A percentile compares a stretch with the other conserved stretches of the same genome.
Conservation (phyloP, 2,113 vertebrate genomes). For the Corythornis madagascariensis region DNA sequence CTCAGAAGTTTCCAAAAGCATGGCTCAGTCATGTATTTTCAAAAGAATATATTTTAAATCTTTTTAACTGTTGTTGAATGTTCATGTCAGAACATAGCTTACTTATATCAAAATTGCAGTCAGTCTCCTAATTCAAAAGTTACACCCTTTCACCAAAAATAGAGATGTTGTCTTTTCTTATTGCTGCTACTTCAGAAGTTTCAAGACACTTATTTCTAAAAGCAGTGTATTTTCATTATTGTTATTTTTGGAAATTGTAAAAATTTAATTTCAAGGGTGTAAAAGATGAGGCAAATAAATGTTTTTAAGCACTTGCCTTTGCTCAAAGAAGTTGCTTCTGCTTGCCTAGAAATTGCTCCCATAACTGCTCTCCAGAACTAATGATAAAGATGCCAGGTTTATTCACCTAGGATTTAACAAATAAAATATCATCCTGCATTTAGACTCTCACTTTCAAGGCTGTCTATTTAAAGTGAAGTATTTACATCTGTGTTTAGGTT, state of each 20-base stretch:
- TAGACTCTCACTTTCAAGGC: background rate
- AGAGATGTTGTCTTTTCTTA: background rate
- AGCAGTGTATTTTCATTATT: background rate
- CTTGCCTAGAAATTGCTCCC: background rate
- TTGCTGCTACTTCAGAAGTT: background rate
- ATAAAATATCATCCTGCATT: background rate
- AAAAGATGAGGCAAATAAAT: background rate
- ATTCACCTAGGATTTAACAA: conserved; percentile 17
- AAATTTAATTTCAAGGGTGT: background rate
- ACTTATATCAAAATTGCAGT: background rate
- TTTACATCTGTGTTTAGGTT: background rate
- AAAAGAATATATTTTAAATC: background rate
- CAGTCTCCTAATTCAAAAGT: background rate
- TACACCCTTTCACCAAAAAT: background rate
- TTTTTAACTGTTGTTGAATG: background rate
- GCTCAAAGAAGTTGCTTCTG: background rate
- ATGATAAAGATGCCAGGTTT: background rate
- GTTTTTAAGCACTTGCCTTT: background rate
- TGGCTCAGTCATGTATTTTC: background rate
- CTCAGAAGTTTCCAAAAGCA: background rate
- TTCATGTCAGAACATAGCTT: background rate
- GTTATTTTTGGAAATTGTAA: background rate
- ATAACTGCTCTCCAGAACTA: background rate
- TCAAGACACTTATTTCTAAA: background rate
- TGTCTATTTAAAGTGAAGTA: background rate